These are phyloP conservation scores for Cheilosia soror DNA, from an alignment of 2,888 invertebrate species.

Conservation along the genomic window DNA sequence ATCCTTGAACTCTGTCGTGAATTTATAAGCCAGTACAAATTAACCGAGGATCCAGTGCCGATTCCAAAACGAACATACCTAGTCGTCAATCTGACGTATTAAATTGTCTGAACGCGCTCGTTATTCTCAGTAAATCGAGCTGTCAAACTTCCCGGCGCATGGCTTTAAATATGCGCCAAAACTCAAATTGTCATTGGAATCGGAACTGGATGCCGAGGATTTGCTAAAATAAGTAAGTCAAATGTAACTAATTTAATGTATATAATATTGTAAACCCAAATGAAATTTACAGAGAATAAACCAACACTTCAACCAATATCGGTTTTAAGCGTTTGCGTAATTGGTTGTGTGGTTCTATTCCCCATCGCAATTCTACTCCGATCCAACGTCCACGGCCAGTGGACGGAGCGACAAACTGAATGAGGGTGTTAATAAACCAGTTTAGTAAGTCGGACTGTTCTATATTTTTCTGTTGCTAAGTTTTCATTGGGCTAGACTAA, in stretches of 20 bases:
- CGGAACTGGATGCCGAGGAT: neutral
- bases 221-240: neutral
- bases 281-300: neutral
- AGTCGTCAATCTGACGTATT: neutral
- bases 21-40: neutral
- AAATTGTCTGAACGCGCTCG: neutral
- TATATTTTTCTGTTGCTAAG: no score
- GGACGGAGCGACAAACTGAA: no score
- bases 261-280: neutral
- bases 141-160: neutral
- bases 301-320: neutral
- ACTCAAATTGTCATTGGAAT: neutral
- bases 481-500: no score
- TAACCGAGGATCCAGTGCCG: neutral
- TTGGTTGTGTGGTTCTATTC: no score
- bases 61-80: neutral
- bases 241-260: neutral
- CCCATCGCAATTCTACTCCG: no score
- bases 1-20: no score
- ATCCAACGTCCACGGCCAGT: no score
- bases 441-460: no score
- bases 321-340: no score
- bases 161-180: neutral
- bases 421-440: no score
- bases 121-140: neutral